Evolutionary conservation across 2,113 vertebrate genomes (phyloP).

Genomic region (Stegastes partitus): DNA sequence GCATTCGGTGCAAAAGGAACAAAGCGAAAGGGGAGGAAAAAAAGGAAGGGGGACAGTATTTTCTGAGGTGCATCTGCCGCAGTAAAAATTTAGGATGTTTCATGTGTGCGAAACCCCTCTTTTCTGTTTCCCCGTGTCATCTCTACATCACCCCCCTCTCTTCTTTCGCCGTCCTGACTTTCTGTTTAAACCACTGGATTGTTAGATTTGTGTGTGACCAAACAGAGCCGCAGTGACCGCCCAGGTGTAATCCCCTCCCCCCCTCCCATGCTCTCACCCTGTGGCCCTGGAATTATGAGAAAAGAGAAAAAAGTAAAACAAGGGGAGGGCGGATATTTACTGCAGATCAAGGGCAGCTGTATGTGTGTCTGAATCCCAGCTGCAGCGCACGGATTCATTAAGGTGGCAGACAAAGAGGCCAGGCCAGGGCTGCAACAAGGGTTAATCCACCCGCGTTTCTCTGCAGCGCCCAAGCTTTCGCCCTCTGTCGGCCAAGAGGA

Average conservation of each 20-base stretch:
- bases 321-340: conserved; percentile 34
- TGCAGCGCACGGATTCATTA: conserved; percentile 61
- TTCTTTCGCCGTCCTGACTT: neutral
- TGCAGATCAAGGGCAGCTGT: conserved; percentile 59
- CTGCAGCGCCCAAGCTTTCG: conserved; percentile 32
- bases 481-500: conserved; percentile 57
- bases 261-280: conserved; percentile 39
- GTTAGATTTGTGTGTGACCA: conserved; percentile 56
- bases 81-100: neutral
- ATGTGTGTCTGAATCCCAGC: conserved; percentile 79
- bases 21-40: neutral
- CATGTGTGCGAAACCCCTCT: too few relatives aligned
- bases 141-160: neutral
- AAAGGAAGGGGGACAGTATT: conserved; percentile 11
- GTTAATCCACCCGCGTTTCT: conserved; percentile 59
- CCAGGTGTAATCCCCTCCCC: conserved; percentile 50
- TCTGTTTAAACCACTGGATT: conserved; percentile 40
- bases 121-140: neutral
- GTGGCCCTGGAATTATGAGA: conserved; percentile 45
- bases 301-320: conserved; percentile 23
- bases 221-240: conserved; percentile 27
- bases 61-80: conserved; percentile 28
- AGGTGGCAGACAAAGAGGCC: conserved; percentile 73
- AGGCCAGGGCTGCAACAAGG: conserved; percentile 67
- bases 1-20: conserved; percentile 4